These are phyloP conservation scores for Tinea pellionella DNA, from an alignment of 2,888 invertebrate species.

Conservation along the genomic window DNA sequence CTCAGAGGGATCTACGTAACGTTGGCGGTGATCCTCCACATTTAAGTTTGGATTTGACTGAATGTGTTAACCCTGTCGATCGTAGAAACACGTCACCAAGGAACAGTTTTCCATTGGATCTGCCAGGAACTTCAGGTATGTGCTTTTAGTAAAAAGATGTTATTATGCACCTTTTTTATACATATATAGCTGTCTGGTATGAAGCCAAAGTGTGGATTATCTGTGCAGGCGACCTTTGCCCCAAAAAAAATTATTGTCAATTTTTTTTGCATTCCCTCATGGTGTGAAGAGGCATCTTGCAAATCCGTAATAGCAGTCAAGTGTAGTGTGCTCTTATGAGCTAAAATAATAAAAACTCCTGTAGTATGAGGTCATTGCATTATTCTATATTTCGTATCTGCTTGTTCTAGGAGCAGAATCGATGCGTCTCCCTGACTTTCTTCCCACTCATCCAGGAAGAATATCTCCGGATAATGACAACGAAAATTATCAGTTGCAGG, in stretches of 20 bases:
- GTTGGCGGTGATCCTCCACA: constrained; percentile 47
- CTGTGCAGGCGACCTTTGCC: too few species aligned
- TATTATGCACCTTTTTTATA: not conserved
- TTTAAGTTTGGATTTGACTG: constrained; percentile 55
- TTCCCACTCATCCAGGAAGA: constrained; percentile 56
- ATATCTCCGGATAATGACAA: constrained; percentile 55
- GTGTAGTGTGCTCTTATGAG: too few species aligned
- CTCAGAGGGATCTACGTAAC: constrained; percentile 48
- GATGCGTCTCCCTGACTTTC: constrained; percentile 58
- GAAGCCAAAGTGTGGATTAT: too few species aligned
- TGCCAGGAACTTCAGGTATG: constrained; percentile 57
- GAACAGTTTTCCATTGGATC: constrained; percentile 53
- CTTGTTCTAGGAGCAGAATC: constrained; percentile 28
- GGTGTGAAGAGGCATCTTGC: too few species aligned
- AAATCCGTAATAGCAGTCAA: too few species aligned
- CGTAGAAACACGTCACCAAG: constrained; percentile 55
- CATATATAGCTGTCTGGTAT: too few species aligned
- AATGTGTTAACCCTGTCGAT: constrained; percentile 57
- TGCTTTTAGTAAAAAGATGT: too few species aligned
- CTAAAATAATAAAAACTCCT: too few species aligned
- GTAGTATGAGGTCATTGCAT: too few species aligned
- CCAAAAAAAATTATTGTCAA: too few species aligned
- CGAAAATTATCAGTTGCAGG: constrained; percentile 46
- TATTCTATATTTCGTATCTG: not conserved
- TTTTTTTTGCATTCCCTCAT: too few species aligned